A percentile compares a stretch with the other conserved stretches of the same genome.
Evolutionary conservation across 2,888 invertebrate species (phyloP).

Genomic region (Steinernema carpocapsae): DNA sequence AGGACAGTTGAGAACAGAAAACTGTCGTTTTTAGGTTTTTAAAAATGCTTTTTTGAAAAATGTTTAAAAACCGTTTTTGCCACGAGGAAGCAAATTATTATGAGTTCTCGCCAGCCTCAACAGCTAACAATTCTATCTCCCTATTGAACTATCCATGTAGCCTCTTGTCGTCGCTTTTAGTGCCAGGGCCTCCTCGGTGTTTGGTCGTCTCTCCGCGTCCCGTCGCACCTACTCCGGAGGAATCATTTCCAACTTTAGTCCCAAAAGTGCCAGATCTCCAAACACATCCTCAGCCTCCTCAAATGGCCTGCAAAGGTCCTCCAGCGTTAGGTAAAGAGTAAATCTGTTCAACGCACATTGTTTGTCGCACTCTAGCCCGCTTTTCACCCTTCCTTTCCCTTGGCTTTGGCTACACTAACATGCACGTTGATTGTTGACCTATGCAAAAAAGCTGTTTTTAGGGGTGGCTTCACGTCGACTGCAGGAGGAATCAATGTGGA

Average conservation of each 20-base stretch:
- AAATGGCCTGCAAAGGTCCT: constrained; percentile 15
- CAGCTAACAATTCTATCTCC: background rate
- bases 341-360: background rate
- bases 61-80: too few species aligned
- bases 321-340: constrained; percentile 24
- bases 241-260: background rate
- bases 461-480: constrained; percentile 1
- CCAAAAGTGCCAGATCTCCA: background rate
- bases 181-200: constrained; percentile 21
- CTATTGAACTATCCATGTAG: background rate
- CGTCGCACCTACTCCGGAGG: constrained; percentile 26
- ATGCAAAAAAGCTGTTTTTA: background rate
- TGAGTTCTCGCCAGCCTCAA: too few species aligned
- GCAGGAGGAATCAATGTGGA: background rate
- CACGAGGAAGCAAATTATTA: too few species aligned
- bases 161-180: constrained; percentile 31
- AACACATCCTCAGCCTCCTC: background rate
- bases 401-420: constrained; percentile 20
- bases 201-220: background rate
- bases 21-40: too few species aligned
- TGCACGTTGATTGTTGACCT: background rate
- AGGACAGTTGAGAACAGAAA: too few species aligned
- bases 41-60: too few species aligned
- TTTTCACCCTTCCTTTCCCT: constrained; percentile 8
- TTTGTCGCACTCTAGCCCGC: background rate